Conservation (phyloP, 2,888 invertebrate species). For the Lithodes maja region DNA sequence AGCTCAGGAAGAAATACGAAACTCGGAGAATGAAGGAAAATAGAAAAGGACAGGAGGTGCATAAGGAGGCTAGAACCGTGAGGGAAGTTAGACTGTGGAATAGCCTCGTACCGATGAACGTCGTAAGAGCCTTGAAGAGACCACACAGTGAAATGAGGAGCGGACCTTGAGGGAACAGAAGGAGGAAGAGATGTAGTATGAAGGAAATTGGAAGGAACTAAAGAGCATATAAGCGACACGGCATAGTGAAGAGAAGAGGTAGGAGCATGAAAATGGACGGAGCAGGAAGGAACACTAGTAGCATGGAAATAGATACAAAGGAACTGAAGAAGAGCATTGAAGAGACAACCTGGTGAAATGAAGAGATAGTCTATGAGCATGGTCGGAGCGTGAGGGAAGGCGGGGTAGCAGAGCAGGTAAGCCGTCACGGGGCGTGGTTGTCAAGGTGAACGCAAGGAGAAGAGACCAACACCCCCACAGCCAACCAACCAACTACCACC, state of each 20-base stretch:
- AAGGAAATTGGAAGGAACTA: background rate
- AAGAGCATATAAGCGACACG: background rate
- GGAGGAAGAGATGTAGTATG: no score
- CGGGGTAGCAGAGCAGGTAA: conserved; percentile 61
- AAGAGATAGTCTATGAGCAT: background rate
- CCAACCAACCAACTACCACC: conserved; percentile 17
- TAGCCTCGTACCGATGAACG: no score
- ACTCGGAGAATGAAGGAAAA: background rate
- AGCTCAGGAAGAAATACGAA: no score
- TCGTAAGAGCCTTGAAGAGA: no score
- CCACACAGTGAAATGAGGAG: no score
- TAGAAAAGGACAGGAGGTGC: background rate
- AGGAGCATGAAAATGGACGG: background rate
- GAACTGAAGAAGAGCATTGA: background rate
- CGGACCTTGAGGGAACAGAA: no score
- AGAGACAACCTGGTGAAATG: background rate
- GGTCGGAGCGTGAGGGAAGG: conserved; percentile 48
- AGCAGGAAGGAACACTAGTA: background rate
- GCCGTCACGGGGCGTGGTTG: conserved; percentile 66
- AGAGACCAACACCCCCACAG: conserved; percentile 64
- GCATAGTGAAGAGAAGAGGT: background rate
- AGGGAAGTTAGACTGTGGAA: no score
- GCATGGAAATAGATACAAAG: background rate
- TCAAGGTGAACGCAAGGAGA: conserved; percentile 68
- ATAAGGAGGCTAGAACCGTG: no score